Conservation (phyloP, 2,888 invertebrate genomes). For the Drosophila putrida region DNA sequence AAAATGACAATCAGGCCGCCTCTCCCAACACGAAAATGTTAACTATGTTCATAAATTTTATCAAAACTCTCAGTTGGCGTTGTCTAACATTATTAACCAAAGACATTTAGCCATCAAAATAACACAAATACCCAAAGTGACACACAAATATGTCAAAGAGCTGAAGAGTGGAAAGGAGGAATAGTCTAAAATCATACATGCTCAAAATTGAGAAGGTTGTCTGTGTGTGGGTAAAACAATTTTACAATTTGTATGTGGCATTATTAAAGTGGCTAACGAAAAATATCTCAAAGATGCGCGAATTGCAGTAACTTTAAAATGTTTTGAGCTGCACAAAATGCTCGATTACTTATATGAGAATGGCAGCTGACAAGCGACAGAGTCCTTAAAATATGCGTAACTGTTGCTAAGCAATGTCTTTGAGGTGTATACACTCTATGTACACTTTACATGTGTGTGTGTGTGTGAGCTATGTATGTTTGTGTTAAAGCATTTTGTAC, state of each 20-base stretch:
- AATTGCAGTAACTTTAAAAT: slow-evolving; percentile 18
- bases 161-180: neutral
- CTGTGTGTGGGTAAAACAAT: slow-evolving; percentile 5
- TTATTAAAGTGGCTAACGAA: slow-evolving; percentile 16
- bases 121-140: slow-evolving; percentile 46
- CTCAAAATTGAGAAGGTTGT: slow-evolving; percentile 5
- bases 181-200: neutral
- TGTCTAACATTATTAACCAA: slow-evolving; percentile 32
- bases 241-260: slow-evolving; percentile 13
- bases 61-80: slow-evolving; percentile 14
- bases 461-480: slow-evolving; percentile 10
- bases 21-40: slow-evolving; percentile 16
- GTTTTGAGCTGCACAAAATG: slow-evolving; percentile 10
- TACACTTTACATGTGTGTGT: slow-evolving; percentile 15
- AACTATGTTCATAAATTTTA: slow-evolving; percentile 13
- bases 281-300: slow-evolving; percentile 33
- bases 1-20: slow-evolving; percentile 21
- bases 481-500: slow-evolving; percentile 42
- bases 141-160: slow-evolving; percentile 21
- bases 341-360: slow-evolving; percentile 16
- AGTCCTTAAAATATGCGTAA: slow-evolving; percentile 51
- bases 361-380: slow-evolving; percentile 17
- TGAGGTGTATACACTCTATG: slow-evolving; percentile 27
- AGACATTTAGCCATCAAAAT: slow-evolving; percentile 39
- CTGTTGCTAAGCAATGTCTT: slow-evolving; percentile 60